These are phyloP conservation scores for Geothlypis trichas DNA, from an alignment of 2,113 vertebrate species.

Conservation along the genomic window DNA sequence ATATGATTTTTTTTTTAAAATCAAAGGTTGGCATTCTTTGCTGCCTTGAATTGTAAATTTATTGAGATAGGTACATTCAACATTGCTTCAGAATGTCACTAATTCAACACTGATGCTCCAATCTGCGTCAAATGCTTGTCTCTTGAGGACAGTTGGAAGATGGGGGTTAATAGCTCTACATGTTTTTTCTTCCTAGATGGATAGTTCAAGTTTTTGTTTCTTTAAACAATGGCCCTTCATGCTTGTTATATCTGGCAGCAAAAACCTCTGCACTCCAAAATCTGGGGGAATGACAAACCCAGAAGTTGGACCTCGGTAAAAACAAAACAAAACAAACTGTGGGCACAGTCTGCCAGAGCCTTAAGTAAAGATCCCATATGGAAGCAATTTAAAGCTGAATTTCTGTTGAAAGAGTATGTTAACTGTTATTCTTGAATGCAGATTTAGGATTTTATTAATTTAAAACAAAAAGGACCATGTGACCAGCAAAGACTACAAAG, in stretches of 20 bases:
- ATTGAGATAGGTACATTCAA: not conserved
- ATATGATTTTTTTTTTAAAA: not conserved
- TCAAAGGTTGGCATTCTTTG: not conserved
- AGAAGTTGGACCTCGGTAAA: constrained; percentile 24
- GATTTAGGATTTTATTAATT: constrained; percentile 73
- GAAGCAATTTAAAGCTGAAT: constrained; percentile 68
- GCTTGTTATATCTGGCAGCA: constrained; percentile 44
- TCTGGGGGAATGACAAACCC: constrained; percentile 8
- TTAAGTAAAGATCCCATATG: constrained; percentile 62
- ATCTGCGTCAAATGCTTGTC: not conserved
- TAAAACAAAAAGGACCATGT: constrained; percentile 64
- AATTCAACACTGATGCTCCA: not conserved
- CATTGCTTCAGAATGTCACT: not conserved
- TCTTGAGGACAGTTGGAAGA: not conserved
- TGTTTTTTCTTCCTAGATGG: constrained; percentile 34
- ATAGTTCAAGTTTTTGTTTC: constrained; percentile 40
- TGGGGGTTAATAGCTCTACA: not conserved
- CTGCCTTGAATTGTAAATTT: not conserved
- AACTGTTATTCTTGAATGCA: constrained; percentile 65
- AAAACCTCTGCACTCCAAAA: constrained; percentile 37
- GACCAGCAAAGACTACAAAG: constrained; percentile 74
- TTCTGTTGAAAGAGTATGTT: constrained; percentile 64
- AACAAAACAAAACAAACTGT: constrained; percentile 12
- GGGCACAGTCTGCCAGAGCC: constrained; percentile 37
- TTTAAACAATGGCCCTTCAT: constrained; percentile 34